phyloP scores from a whole-genome alignment of 2,888 invertebrate species.

The Brachyopa scutellaris region DNA sequence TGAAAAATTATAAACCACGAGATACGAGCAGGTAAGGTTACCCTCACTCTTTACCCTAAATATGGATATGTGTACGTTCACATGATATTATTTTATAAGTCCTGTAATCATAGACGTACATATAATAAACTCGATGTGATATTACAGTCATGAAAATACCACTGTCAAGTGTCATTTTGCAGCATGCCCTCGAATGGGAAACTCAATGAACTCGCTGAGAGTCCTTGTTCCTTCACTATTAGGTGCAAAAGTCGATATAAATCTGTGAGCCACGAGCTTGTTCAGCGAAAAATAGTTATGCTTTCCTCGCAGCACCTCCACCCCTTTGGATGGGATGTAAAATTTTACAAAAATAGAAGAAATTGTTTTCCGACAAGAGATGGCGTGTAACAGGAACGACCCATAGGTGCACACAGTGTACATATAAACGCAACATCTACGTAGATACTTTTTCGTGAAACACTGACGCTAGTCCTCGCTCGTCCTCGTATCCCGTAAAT shows the following conservation, averaged over 20 bases:
- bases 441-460: neutral
- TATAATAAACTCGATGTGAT: slow-evolving; percentile 27
- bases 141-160: slow-evolving; percentile 14
- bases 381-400: neutral
- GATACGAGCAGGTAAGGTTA: neutral
- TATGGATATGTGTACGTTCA: neutral
- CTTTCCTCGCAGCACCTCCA: neutral
- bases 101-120: slow-evolving; percentile 33
- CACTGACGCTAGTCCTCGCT: neutral
- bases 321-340: neutral
- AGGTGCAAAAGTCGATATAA: slow-evolving; percentile 11
- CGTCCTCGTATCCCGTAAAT: neutral
- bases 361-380: slow-evolving; percentile 1
- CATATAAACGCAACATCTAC: neutral
- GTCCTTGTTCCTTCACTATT: neutral
- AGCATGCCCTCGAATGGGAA: neutral
- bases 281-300: slow-evolving; percentile 12
- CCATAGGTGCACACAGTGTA: neutral
- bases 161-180: slow-evolving; percentile 27
- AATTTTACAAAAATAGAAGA: neutral
- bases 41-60: neutral
- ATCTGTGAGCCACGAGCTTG: neutral
- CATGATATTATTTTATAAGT: slow-evolving; percentile 14
- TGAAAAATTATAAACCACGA: slow-evolving; percentile 24
- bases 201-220: slow-evolving; percentile 1